Evolutionary conservation across 2,113 vertebrate species (phyloP), one percentile per base, ranked within the genome.

Genomic region (Macquaria ambigua): DNA sequence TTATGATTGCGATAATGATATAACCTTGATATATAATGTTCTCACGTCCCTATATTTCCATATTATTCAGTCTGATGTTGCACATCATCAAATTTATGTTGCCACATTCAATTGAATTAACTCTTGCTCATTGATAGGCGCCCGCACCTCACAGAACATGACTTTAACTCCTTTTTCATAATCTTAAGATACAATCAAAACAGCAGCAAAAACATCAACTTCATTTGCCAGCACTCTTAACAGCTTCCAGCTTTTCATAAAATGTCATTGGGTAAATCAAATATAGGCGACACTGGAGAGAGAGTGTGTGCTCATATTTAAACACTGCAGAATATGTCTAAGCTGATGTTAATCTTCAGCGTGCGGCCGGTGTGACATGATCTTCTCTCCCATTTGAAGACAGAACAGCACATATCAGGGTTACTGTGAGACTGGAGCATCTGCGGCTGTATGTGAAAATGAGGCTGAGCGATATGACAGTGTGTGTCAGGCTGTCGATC

Each of bases 121-220:
- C 31, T 23, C 28, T 25, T 28, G 3, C 46, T 39, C 18, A 43
- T 12, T 72, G 25, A 41, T 11, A 5, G 16, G 37, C 8, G 43
- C 6, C 31, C 43, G 11, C 14, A n/a, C 15, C 15, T 48, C 31
- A 58, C 50, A 56, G 21, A 15, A 66, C 11, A 52, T 41, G 25
- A 55, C 8, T 39, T 7, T 5, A 78, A 28, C 14, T 15, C 34
- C 11, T 58, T 64, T 77, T 15, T 11, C 37, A 1, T 8, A 61
- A 73, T 56, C 66, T 69, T 53, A 21, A 66, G 23, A 28, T 28
- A 31, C 25, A 55, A 50, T 21, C 59, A 56, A 37, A 34, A 37
- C 14, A 34, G 25, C 50, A 70, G 50, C 28, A 68, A 73, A 90
- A 79, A 81, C 46, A 59, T 77, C 71, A 83, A 8, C 81, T 78